phyloP scores from a whole-genome alignment of 2,888 invertebrate genomes.

The Mamestra brassicae region DNA sequence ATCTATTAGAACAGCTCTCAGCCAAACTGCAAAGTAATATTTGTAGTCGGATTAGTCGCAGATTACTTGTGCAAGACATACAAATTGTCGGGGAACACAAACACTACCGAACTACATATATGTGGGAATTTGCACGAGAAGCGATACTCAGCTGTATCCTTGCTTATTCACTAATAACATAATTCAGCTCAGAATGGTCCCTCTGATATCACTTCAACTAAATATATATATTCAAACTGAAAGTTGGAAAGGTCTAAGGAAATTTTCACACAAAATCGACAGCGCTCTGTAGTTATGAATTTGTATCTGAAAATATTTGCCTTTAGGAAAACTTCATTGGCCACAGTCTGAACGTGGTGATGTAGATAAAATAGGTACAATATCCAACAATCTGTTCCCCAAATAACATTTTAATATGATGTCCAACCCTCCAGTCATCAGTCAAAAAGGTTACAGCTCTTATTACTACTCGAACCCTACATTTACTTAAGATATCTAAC shows the following conservation, averaged over 20 bases:
- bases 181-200: background rate
- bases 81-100: constrained; percentile 3
- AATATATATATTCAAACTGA: background rate
- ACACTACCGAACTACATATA: constrained; percentile 8
- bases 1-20: constrained; percentile 24
- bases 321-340: background rate
- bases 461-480: constrained; percentile 37
- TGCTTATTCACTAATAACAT: constrained; percentile 17
- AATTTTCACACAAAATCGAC: background rate
- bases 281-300: constrained; percentile 13
- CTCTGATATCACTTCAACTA: constrained; percentile 3
- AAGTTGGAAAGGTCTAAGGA: background rate
- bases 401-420: constrained; percentile 26
- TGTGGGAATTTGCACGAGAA: constrained; percentile 12
- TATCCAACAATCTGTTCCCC: constrained; percentile 1
- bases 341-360: background rate
- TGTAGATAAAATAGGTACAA: background rate
- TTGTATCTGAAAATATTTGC: background rate
- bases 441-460: constrained; percentile 27
- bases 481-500: constrained; percentile 36
- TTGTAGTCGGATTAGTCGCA: constrained; percentile 8
- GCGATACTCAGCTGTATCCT: constrained; percentile 2
- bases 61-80: constrained; percentile 21
- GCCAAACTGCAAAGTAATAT: constrained; percentile 31
- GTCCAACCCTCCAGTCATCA: constrained; percentile 25